Conservation (phyloP, 2,888 invertebrate species). For the Synergus umbraculus region DNA sequence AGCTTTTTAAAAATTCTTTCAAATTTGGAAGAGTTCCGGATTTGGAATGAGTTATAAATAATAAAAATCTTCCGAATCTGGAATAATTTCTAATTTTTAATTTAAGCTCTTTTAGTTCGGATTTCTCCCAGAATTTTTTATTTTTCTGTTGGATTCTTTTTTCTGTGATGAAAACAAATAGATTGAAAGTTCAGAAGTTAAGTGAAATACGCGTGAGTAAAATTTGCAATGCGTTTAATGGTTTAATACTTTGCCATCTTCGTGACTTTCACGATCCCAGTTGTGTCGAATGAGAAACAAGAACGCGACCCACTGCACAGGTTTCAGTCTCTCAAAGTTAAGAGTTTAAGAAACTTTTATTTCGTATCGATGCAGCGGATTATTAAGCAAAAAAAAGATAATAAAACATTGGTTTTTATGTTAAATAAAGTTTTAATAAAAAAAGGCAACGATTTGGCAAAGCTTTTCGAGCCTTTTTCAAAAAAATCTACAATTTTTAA, state of each 20-base stretch:
- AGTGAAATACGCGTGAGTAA: slow-evolving; percentile 30
- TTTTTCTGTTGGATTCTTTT: not conserved
- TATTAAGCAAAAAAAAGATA: not conserved
- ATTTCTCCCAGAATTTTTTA: not conserved
- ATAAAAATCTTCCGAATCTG: too few species aligned
- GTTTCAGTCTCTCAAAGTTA: slow-evolving; percentile 10
- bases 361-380: not conserved
- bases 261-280: slow-evolving; percentile 37
- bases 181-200: slow-evolving; percentile 14
- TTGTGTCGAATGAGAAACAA: slow-evolving; percentile 29
- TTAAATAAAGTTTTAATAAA: not conserved
- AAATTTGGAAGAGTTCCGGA: too few species aligned
- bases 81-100: too few species aligned
- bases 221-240: slow-evolving; percentile 25
- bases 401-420: not conserved
- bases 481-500: not conserved
- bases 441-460: not conserved
- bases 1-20: too few species aligned
- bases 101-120: too few species aligned
- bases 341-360: slow-evolving; percentile 18
- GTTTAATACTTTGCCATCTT: slow-evolving; percentile 32
- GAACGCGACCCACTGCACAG: slow-evolving; percentile 32
- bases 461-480: not conserved
- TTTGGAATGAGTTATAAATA: too few species aligned
- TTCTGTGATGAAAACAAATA: not conserved